Evolutionary conservation across 2,113 vertebrate genomes (phyloP), one percentile per base, ranked within the genome.

Genomic region (Tetrax tetrax): DNA sequence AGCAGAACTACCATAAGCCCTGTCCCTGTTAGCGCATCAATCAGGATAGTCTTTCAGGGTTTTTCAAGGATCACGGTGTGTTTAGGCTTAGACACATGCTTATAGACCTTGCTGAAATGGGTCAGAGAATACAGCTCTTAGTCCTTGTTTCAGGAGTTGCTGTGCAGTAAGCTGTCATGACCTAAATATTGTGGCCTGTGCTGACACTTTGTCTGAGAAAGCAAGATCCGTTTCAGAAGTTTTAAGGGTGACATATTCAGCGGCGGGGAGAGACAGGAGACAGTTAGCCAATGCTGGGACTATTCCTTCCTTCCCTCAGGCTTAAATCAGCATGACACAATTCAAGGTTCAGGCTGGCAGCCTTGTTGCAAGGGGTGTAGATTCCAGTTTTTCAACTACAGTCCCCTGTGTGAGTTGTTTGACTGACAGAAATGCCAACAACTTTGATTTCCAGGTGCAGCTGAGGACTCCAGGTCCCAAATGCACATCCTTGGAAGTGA

Each of bases 141-240:
- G 41, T 87, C 65, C 50, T 76, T 79, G 56, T 48, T 90, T 87
- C 64, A 53, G 87, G 59, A 86, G 31, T 8, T 93, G 70, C 59
- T 61, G 71, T 60, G 64, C 48, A 78, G 24, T 64, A 83, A 93
- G n/a, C 28, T 82, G n/a, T 47, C 3, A 2, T 69, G 80, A 91
- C 83, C 90, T 83, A 89, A 75, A 92, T 93, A 95, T 87, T 45
- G 50, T 75, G 66, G 59, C 65, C 29, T 87, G 61, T 64, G 70
- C 65, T 89, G 90, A 84, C 50, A 51, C 25, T 75, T 84, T 2
- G 2, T 68, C 29, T 89, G 83, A 69, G 53, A 89, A 75, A 6
- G 43, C 43, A 91, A 83, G 65, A 96, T 57, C 57, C n/a, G 37
- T 66, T 86, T 79, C 29, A 82, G 66, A 91, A 93, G 56, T 76